Evolutionary conservation across 2,888 invertebrate species (phyloP).

Genomic region (Ferrisia virgata): DNA sequence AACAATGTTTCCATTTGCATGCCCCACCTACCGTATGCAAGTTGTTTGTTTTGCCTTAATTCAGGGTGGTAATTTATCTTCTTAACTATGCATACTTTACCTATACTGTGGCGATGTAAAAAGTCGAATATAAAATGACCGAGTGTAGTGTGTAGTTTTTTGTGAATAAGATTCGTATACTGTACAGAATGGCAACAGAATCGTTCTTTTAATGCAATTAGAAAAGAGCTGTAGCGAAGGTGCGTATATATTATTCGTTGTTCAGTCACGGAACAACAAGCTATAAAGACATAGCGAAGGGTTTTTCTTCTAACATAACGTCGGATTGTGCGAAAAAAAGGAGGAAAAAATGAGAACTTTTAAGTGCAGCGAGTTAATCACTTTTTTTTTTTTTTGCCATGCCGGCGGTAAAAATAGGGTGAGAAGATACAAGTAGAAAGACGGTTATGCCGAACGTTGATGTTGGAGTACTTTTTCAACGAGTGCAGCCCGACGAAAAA

Average conservation of each 20-base stretch:
- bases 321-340: not conserved
- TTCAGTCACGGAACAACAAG: not conserved
- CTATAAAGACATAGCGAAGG: not conserved
- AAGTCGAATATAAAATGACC: too few species aligned
- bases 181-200: not conserved
- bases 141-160: too few species aligned
- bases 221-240: not conserved
- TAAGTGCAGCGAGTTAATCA: not conserved
- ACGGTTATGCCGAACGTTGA: not conserved
- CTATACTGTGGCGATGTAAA: too few species aligned
- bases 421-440: not conserved
- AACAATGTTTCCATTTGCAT: too few species aligned
- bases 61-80: too few species aligned
- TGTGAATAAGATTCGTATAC: too few species aligned
- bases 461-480: not conserved
- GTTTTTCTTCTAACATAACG: conserved; percentile 11
- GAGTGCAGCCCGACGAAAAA: not conserved
- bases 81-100: too few species aligned
- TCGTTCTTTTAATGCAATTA: not conserved
- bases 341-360: not conserved
- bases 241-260: not conserved
- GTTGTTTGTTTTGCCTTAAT: too few species aligned
- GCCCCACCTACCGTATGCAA: too few species aligned
- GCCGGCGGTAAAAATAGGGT: not conserved
- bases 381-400: too few species aligned